Evolutionary conservation across 2,797 vertebrate genomes (phyloP), one percentile per base, ranked within the genome.

Genomic region (Sternarchorhynchus goeldii): DNA sequence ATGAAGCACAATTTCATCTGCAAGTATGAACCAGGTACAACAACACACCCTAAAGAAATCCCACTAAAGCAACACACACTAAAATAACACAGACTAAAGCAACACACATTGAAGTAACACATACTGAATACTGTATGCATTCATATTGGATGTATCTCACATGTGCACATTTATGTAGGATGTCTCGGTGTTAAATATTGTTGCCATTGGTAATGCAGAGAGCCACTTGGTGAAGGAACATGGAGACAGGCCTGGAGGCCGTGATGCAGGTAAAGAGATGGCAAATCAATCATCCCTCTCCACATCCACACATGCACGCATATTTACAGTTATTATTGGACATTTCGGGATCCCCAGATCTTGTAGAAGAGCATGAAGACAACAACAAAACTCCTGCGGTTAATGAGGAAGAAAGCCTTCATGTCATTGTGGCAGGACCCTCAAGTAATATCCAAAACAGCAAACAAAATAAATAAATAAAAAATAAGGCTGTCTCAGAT

Each of bases 1-100:
- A 99, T 99, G 97, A 99, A 98, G 87, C 97, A 99, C 92, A 99
- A 99, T 90, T 99, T 98, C 86, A 96, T 99, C 91, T 99, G 97
- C 94, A 98, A 98, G 83, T 99, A 97, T 29, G 79, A 90, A 31
- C 92, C 94, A 93, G 96, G 97, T 96, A 90, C 29, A 84, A 76
- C 65, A 73, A 82, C 18, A 53, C 16, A 20, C 18, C 34, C 10
- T 36, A 16, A 58, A 50, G 18, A 6, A 56, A 36, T 50, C 25
- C 25, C 0, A 25, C 12, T 63, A 17, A 62, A 74, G 29, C 20
- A 74, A 45, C 45, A 32, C 14, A 6, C 6, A 73, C 18, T 41
- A 36, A 18, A 63, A 63, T 16, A 32, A 60, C 25, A 60, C 25
- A 62, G 12, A 50, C 10, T 5, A 31, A 0, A 31, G 5, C 21